Evolutionary conservation across 1,140 invertebrate species (phyloP), one percentile per base, ranked within the genome.

Genomic region (Episyrphus balteatus): DNA sequence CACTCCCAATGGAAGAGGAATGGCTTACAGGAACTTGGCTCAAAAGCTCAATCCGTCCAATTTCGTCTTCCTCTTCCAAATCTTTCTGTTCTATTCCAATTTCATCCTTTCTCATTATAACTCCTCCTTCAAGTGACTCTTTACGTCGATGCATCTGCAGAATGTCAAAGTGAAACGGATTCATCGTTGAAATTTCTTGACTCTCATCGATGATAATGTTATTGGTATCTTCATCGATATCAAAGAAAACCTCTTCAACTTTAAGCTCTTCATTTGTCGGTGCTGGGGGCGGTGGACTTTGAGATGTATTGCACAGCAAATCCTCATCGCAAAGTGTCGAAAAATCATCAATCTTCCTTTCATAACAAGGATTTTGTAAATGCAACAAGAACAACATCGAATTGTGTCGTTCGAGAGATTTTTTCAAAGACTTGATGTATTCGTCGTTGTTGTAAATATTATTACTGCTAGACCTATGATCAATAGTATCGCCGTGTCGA

Each of bases 201-300:
- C 9, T 34, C 2, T 7, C n/a, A 43, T 39, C 19, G 36, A 21
- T 18, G 42, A n/a, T 44, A 34, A 44, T 43, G 33, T 39, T 43
- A 21, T 38, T 44, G 41, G 12, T 13, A 17, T 15, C 15, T 44
- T 2, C 15, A 39, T 44, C 33, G 11, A 7, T 21, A 11, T 11
- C 10, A 17, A 31, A 33, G 7, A 15, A 31, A 44, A 26, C 30
- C 13, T 19, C n/a, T 8, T 12, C 31, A 30, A 7, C 7, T 13
- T 44, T 19, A 40, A 21, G n/a, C 18, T 39, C 3, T 49, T 47
- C 53, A 38, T 65, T 60, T 42, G 71, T 66, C 17, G 86, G 84
- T 5, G 86, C 85, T 39, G 86, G 85, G 19, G 86, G 84, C n/a
- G 86, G 84, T 9, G 86, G 86, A 68, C 80, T 82, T 12, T 79